These are phyloP conservation scores for Oceanodroma leucorhoa DNA, from an alignment of 2,797 vertebrate species.

Conservation along the genomic window DNA sequence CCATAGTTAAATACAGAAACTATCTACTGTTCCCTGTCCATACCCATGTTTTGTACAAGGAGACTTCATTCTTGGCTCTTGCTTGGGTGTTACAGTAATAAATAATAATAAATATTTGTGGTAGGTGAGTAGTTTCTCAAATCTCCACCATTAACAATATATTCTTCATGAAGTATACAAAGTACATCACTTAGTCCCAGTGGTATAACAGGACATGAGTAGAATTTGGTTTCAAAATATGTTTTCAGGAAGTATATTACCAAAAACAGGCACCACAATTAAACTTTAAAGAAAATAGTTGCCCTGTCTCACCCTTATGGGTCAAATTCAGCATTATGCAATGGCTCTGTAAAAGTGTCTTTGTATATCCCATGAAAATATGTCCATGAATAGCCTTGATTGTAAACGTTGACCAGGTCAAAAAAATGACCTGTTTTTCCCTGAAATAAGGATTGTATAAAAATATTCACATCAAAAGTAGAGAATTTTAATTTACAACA, in stretches of 20 bases:
- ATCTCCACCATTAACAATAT: not conserved
- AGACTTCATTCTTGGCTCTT: not conserved
- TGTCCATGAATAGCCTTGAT: not conserved
- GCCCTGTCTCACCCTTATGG: not conserved
- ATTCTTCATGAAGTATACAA: not conserved
- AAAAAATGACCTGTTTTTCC: not conserved
- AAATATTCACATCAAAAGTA: not conserved
- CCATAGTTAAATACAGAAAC: not conserved
- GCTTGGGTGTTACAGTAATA: not conserved
- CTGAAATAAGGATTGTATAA: not conserved
- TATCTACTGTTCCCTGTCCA: not conserved
- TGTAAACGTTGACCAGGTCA: fast-evolving
- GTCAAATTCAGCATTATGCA: not conserved
- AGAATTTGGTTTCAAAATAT: not conserved
- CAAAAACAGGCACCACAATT: not conserved
- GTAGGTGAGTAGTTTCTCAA: not conserved
- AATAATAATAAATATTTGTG: not conserved
- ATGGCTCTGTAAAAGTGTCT: not conserved
- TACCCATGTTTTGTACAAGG: not conserved
- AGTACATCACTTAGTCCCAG: not conserved
- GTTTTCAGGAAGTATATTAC: not conserved
- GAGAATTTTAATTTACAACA: not conserved
- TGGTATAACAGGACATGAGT: not conserved
- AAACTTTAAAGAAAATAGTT: not conserved
- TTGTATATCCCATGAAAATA: not conserved